These are phyloP conservation scores for Nesoenas mayeri DNA, from an alignment of 2,113 vertebrate genomes.

Conservation along the genomic window DNA sequence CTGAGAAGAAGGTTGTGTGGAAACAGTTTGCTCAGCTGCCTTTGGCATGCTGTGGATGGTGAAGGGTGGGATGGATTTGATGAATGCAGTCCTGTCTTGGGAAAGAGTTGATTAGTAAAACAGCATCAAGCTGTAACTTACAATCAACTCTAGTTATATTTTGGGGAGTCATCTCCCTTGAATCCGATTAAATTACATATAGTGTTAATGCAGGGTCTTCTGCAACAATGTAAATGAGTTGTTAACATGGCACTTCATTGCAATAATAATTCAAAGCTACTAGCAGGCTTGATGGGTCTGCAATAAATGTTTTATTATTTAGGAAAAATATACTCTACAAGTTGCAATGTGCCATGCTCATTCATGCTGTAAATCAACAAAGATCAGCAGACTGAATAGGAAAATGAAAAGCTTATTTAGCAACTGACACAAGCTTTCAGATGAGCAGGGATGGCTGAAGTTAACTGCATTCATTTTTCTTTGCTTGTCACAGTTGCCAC, in stretches of 20 bases:
- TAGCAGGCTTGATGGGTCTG: conserved; percentile 75
- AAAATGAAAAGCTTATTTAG: conserved; percentile 86
- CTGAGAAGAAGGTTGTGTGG: not conserved
- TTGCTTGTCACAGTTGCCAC: conserved; percentile 79
- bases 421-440: conserved; percentile 80
- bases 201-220: conserved; percentile 53
- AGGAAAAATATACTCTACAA: conserved; percentile 76
- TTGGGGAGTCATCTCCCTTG: conserved; percentile 30
- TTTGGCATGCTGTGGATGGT: not conserved
- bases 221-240: conserved; percentile 74
- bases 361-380: conserved; percentile 84
- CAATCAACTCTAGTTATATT: conserved; percentile 26
- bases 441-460: conserved; percentile 78
- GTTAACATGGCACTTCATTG: conserved; percentile 74
- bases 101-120: conserved; percentile 5
- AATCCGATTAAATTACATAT: conserved; percentile 69
- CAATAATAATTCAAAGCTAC: conserved; percentile 75
- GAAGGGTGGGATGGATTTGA: not conserved
- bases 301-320: conserved; percentile 84
- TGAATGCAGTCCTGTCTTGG: not conserved
- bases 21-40: not conserved
- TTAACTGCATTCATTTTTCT: conserved; percentile 81
- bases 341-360: conserved; percentile 76
- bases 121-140: conserved; percentile 32
- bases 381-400: conserved; percentile 81